phyloP scores from a whole-genome alignment of 2,113 vertebrate genomes.

The Chunga burmeisteri region DNA sequence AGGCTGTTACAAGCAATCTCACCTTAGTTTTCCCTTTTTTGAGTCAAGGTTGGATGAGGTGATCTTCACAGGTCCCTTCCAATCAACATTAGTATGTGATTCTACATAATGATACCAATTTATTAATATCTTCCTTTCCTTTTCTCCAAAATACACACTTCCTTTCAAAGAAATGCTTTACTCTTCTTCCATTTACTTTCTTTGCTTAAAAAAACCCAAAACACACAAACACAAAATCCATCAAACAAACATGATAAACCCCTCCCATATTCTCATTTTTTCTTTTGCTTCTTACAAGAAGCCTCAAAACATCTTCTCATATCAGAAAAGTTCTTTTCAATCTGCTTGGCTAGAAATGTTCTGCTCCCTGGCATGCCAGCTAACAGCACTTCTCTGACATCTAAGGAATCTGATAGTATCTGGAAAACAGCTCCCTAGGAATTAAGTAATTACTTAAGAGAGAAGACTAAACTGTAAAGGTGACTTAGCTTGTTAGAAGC shows the following conservation, averaged over 20 bases:
- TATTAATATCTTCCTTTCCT: neutral
- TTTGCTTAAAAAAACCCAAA: neutral
- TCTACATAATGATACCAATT: neutral
- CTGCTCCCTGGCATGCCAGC: neutral
- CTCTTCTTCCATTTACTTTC: neutral
- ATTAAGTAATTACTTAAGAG: neutral
- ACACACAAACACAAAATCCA: neutral
- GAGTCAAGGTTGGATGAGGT: neutral
- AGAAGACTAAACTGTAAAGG: neutral
- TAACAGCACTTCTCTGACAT: neutral
- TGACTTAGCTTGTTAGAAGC: neutral
- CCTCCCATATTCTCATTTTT: neutral
- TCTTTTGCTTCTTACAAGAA: neutral
- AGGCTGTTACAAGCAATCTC: neutral
- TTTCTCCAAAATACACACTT: neutral
- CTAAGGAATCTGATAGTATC: neutral
- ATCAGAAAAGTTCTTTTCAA: neutral
- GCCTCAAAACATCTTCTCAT: neutral
- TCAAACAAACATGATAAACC: neutral
- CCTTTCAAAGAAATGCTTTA: neutral
- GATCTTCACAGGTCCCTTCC: neutral
- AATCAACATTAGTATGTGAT: neutral
- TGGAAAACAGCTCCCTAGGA: neutral
- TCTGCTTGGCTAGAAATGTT: neutral
- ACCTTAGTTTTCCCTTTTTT: neutral